Conservation (phyloP, 2,113 vertebrate genomes). For the Pardalotus punctatus region DNA sequence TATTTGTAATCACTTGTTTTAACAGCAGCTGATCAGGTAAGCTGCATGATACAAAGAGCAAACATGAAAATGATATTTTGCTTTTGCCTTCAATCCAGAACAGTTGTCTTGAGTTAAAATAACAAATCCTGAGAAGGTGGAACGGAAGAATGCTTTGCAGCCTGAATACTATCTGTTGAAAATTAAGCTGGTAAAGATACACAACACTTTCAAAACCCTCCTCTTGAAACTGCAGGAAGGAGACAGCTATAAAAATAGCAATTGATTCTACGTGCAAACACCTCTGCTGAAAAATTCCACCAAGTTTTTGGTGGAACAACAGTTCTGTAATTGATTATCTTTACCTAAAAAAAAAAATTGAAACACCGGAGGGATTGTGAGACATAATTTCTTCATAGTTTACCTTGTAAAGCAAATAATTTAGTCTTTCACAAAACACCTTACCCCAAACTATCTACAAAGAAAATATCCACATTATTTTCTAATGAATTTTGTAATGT, state of each 20-base stretch:
- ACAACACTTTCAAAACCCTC: background rate
- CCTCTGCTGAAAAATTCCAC: background rate
- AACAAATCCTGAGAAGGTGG: background rate
- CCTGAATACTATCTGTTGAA: background rate
- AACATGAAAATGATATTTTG: background rate
- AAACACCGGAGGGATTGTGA: background rate
- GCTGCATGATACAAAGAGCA: background rate
- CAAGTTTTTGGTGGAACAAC: background rate
- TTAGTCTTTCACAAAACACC: background rate
- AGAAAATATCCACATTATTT: background rate
- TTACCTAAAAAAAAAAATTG: background rate
- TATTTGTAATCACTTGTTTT: conserved; percentile 61
- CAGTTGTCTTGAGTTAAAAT: background rate
- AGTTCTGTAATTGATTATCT: background rate
- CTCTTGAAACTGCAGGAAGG: background rate
- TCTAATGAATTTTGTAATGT: background rate
- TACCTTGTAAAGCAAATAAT: background rate
- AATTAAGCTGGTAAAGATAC: background rate
- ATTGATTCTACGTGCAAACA: background rate
- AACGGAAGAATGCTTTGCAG: background rate
- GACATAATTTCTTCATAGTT: background rate
- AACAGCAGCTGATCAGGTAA: conserved; percentile 61
- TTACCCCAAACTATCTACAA: background rate
- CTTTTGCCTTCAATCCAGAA: background rate
- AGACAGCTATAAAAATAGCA: background rate